A percentile compares a stretch with the other conserved stretches of the same genome.
Evolutionary conservation across 2,797 vertebrate genomes (phyloP).

Genomic region (Myotis findleyi): DNA sequence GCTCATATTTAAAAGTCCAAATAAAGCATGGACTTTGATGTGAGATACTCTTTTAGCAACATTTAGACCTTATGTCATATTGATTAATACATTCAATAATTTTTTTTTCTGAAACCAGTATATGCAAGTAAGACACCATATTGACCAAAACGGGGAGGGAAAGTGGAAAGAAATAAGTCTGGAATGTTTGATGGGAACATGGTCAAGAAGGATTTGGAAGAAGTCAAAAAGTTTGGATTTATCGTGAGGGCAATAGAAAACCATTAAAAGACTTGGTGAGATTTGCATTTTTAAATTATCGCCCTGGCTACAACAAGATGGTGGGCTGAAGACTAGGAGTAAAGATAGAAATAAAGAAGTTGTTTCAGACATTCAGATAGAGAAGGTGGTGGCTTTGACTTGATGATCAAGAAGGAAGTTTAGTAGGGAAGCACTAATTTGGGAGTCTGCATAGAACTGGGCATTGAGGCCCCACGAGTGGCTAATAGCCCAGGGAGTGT

Average conservation of each 20-base stretch:
- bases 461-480: not conserved
- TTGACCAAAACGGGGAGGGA: not conserved
- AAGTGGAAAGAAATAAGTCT: not conserved
- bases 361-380: not conserved
- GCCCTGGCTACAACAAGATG: not conserved
- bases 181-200: not conserved
- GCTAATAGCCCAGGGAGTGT: not conserved
- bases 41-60: slow-evolving; percentile 5
- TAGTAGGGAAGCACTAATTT: not conserved
- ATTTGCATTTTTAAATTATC: not conserved
- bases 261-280: not conserved
- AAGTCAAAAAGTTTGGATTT: not conserved
- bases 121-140: not conserved
- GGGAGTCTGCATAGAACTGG: not conserved
- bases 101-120: not conserved
- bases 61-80: not conserved
- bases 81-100: not conserved
- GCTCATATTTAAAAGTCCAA: slow-evolving; percentile 30
- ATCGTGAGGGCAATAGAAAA: not conserved
- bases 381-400: not conserved
- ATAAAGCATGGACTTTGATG: not conserved
- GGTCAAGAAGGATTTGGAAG: not conserved
- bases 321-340: not conserved
- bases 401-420: not conserved
- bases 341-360: not conserved